Percentiles rank a stretch among this genome's conserved stretches.
Evolutionary conservation across 2,888 invertebrate species (phyloP).

Genomic region (Pollenia labialis): DNA sequence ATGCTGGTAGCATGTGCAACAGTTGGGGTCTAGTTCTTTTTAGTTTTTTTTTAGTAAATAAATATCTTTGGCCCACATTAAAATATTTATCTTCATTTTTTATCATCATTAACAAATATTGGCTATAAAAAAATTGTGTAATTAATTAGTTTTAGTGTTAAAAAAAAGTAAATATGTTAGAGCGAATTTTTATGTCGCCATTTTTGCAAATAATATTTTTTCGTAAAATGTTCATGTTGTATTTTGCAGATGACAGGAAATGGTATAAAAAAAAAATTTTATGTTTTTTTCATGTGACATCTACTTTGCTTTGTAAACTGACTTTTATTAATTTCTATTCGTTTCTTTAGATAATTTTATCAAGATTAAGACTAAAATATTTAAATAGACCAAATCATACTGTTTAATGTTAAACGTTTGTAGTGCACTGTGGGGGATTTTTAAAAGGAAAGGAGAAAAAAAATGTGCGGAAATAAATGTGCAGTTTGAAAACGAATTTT

Average conservation of each 20-base stretch:
- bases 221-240: not conserved
- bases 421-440: no score
- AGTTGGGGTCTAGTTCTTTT: conserved; percentile 52
- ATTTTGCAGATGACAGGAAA: conserved; percentile 37
- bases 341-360: not conserved
- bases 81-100: conserved; percentile 8
- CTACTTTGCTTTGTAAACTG: not conserved
- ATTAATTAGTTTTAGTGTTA: not conserved
- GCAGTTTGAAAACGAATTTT: no score
- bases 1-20: conserved; percentile 29
- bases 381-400: no score
- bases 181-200: not conserved
- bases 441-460: no score
- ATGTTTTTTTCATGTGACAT: conserved; percentile 25
- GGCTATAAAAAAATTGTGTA: not conserved
- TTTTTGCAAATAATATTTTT: not conserved
- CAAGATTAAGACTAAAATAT: no score
- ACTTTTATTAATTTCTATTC: not conserved
- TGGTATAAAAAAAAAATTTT: not conserved
- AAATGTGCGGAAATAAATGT: no score
- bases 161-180: no score
- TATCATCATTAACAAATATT: not conserved
- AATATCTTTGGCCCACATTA: conserved; percentile 36
- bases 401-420: conserved; percentile 3
- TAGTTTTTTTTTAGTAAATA: conserved; percentile 25